Percentiles rank a stretch among this genome's conserved stretches.
Conservation (phyloP, 64 coral and sea anemone genomes). For the Pocillopora damicornis region DNA sequence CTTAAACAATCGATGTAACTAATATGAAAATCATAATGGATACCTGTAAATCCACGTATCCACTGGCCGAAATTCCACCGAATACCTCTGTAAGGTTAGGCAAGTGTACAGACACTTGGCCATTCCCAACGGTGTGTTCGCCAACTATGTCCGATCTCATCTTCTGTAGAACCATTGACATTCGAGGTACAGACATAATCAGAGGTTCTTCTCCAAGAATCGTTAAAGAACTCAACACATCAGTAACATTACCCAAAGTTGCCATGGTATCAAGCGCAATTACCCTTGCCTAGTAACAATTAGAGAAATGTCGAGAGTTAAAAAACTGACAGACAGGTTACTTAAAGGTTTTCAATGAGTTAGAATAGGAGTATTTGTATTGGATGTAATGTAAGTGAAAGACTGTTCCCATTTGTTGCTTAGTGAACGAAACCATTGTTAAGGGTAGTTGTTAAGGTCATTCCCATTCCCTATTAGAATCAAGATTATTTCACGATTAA, state of each 20-base stretch:
- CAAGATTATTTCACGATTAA: too few relatives aligned
- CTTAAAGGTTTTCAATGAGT: too few relatives aligned
- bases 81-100: constrained; percentile 14
- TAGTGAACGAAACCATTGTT: too few relatives aligned
- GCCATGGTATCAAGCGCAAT: neutral
- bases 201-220: constrained; percentile 30
- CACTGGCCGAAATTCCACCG: neutral
- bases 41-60: constrained; percentile 12
- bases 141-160: neutral
- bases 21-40: neutral
- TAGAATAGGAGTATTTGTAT: neutral
- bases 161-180: constrained; percentile 33
- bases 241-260: constrained; percentile 17
- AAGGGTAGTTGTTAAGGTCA: too few relatives aligned
- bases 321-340: neutral
- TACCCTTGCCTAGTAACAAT: constrained; percentile 10
- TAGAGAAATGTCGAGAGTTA: too few relatives aligned
- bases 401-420: too few relatives aligned
- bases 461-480: too few relatives aligned
- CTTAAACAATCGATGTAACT: neutral
- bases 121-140: constrained; percentile 23
- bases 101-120: constrained; percentile 11
- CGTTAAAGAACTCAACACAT: neutral
- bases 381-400: too few relatives aligned
- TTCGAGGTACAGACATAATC: constrained; percentile 20